Conservation (phyloP, 1,140 invertebrate genomes). For the Pentalonia nigronervosa region DNA sequence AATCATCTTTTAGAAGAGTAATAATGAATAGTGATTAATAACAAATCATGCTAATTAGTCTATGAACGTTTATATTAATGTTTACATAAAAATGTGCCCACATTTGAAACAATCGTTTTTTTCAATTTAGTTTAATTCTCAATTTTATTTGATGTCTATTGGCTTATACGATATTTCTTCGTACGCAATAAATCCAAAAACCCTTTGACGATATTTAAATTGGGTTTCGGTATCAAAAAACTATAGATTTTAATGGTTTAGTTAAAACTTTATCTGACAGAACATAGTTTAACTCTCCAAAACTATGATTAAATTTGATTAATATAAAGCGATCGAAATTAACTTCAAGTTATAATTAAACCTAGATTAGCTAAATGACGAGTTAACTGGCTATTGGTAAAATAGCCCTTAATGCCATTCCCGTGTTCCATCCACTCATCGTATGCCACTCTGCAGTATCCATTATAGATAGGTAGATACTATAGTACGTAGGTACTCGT, state of each 20-base stretch:
- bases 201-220: not conserved
- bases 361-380: not conserved
- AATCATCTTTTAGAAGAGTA: not conserved
- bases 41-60: not conserved
- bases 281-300: not conserved
- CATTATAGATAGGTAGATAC: not conserved
- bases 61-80: not conserved
- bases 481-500: not conserved
- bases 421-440: not conserved
- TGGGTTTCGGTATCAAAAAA: not conserved
- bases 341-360: conserved; percentile 5
- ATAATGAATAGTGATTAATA: not conserved
- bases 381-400: not conserved
- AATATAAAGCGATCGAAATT: not conserved
- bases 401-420: not conserved
- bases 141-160: not conserved
- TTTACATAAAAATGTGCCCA: not conserved
- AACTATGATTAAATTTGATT: not conserved
- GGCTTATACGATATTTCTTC: not conserved
- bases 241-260: not conserved
- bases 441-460: not conserved
- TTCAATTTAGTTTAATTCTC: not conserved
- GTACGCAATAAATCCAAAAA: not conserved
- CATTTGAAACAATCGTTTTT: not conserved
- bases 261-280: not conserved